Base-by-base conservation (phyloP, 2,797 vertebrate species). In the Poecile montanus region DNA sequence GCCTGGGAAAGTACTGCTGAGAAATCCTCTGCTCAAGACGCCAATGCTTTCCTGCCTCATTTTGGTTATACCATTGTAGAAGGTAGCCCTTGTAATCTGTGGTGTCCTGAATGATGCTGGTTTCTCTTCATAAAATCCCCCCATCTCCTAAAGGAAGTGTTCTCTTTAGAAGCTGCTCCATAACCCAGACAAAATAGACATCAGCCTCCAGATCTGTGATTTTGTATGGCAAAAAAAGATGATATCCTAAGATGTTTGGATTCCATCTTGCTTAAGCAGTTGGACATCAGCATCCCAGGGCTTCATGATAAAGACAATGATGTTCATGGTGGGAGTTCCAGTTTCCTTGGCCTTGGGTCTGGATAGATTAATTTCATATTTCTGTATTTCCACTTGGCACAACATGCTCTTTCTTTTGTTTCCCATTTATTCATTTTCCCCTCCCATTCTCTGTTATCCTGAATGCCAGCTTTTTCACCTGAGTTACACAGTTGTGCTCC, bases 31-130 rank as follows among this genome's bases (percentile, higher is more conserved):
- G 13, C 58, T 54, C 21, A n/a, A 42, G 38, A 14, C 63, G 14
- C 19, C 0, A 0, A 2, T 63, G 54, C 6, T 3, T 83, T 78
- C 32, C 81, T 75, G 29, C 27, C 63, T 68, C 21, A 3, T 73
- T 81, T 84, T 73, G 38, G 9, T 74, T 82, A 58, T 44, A 47
- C 29, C 19, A 2, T 32, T 75, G 27, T 58, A 68, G 51, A 81
- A 89, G 27, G 47, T 3, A 2, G 32, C 27, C 42, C 57, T 63
- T 34, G 16, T 75, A 34, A 45, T 4, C 22, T 6, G 1, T 44
- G 30, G 18, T 75, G 8, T 45, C 74, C 77, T 72, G 32, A 58
- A 40, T 16, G 9, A 30, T 67, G n/a, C 72, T 83, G 21, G 13
- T 47, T 67, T 75, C 54, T 81, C 34, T 40, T 68, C 21, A 21